phyloP scores from a whole-genome alignment of 2,888 invertebrate species.

The Punctoribates punctum region DNA sequence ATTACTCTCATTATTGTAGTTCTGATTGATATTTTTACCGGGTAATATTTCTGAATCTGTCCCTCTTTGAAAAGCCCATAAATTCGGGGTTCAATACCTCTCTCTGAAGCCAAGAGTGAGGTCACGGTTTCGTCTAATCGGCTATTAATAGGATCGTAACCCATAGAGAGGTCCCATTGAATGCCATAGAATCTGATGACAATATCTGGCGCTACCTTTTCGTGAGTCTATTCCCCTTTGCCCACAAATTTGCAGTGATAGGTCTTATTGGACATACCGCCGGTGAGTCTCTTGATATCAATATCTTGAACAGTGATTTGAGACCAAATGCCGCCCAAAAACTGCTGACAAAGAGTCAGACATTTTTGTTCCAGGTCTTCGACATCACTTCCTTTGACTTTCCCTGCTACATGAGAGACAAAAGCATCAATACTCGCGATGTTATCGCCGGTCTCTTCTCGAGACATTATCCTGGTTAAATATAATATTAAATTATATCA shows the following conservation, averaged over 20 bases:
- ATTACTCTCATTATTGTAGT: too few relatives aligned
- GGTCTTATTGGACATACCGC: constrained; percentile 31
- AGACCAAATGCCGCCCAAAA: neutral
- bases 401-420: too few relatives aligned
- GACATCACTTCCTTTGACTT: too few relatives aligned
- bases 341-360: neutral
- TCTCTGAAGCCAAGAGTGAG: neutral
- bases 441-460: too few relatives aligned
- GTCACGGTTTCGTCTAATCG: neutral
- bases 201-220: constrained; percentile 10
- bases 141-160: neutral
- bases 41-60: constrained; percentile 81
- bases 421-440: too few relatives aligned
- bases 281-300: too few relatives aligned
- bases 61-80: constrained; percentile 95
- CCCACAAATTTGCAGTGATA: neutral
- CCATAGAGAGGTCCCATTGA: neutral
- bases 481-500: too few relatives aligned
- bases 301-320: neutral
- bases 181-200: constrained; percentile 7
- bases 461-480: too few relatives aligned
- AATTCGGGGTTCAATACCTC: constrained; percentile 75
- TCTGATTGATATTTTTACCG: neutral
- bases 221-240: neutral
- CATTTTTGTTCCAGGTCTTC: neutral